Conservation (phyloP, 2,888 invertebrate genomes). For the Cantharis lateralis region DNA sequence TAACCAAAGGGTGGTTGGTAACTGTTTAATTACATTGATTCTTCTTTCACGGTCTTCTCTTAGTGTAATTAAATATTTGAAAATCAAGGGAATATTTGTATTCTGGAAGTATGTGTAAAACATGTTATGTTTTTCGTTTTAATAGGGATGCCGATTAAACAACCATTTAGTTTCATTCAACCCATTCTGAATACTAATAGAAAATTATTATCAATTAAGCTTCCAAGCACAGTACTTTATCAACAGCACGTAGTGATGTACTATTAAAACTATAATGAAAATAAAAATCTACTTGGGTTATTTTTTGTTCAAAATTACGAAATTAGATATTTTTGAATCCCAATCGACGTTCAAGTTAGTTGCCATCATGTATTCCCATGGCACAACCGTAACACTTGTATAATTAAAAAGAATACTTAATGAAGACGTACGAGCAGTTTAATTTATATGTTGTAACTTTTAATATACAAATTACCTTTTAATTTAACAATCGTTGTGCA, state of each 20-base stretch:
- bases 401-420: neutral
- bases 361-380: neutral
- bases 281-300: neutral
- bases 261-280: neutral
- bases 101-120: neutral
- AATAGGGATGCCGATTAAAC: neutral
- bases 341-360: neutral
- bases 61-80: neutral
- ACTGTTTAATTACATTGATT: neutral
- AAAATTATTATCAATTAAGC: neutral
- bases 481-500: neutral
- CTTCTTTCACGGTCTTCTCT: neutral
- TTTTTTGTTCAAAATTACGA: neutral
- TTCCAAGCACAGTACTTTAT: neutral
- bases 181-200: neutral
- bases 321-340: neutral
- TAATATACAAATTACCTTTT: neutral
- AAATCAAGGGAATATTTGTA: neutral
- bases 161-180: neutral
- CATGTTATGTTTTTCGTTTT: neutral
- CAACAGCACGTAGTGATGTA: neutral
- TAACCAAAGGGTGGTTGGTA: neutral
- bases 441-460: neutral
- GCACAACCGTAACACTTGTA: neutral
- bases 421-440: neutral